Conservation (phyloP, 2,797 vertebrate genomes). For the Acanthiza pusilla region DNA sequence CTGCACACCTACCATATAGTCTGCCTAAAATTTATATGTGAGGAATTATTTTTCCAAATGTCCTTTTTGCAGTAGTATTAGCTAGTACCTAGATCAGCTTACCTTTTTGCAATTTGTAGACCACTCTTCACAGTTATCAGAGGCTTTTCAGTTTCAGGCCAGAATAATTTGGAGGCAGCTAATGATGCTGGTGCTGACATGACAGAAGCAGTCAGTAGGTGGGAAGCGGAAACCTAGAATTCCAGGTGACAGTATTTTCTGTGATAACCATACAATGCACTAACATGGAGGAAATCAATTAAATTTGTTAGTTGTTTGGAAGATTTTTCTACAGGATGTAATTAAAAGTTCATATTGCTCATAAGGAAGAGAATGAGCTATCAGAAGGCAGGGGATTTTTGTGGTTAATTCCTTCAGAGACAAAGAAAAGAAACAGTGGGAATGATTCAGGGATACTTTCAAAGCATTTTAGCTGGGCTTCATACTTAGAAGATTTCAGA, state of each 20-base stretch:
- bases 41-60: neutral
- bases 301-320: neutral
- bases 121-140: conserved; percentile 41
- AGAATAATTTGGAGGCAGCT: conserved; percentile 83
- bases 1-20: neutral
- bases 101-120: conserved; percentile 76
- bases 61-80: neutral
- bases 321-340: neutral
- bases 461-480: neutral
- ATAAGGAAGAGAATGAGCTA: neutral
- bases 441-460: neutral
- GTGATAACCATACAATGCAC: neutral
- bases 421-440: neutral
- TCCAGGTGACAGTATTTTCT: neutral
- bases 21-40: neutral
- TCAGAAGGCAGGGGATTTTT: neutral
- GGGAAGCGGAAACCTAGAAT: conserved; percentile 79
- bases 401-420: neutral
- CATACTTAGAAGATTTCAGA: neutral
- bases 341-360: neutral
- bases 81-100: neutral
- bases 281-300: neutral
- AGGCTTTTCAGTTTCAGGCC: conserved; percentile 84
- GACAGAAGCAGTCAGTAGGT: conserved; percentile 83
- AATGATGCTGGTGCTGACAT: conserved; percentile 88